These are phyloP conservation scores for Magallana ariakensis DNA, from an alignment of 1,140 invertebrate species.

Conservation along the genomic window DNA sequence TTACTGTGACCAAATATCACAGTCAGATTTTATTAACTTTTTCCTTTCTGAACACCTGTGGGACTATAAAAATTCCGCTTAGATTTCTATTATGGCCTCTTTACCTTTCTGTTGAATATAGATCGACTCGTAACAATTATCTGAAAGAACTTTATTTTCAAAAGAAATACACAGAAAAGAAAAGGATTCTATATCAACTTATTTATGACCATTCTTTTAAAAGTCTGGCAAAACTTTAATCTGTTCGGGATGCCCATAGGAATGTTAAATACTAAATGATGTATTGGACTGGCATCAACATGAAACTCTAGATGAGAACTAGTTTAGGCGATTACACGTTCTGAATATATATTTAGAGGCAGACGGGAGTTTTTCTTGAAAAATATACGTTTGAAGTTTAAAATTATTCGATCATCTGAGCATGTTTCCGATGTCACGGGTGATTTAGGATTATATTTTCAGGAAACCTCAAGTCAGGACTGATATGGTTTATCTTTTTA, in stretches of 20 bases:
- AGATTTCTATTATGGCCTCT: neutral
- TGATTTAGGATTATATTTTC: neutral
- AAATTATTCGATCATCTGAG: slow-evolving; percentile 12
- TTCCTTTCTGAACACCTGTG: slow-evolving; percentile 29
- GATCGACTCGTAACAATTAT: neutral
- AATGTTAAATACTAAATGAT: slow-evolving; percentile 33
- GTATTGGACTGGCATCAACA: neutral
- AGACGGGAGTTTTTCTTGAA: neutral
- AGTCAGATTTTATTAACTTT: neutral
- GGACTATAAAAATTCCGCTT: slow-evolving; percentile 20
- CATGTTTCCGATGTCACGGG: slow-evolving; percentile 11
- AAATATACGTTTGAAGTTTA: slow-evolving; percentile 30
- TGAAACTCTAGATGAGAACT: slow-evolving; percentile 1
- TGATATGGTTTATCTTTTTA: neutral
- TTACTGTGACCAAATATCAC: neutral
- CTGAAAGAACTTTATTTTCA: neutral
- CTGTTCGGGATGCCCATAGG: slow-evolving; percentile 12
- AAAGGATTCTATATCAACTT: slow-evolving; percentile 32
- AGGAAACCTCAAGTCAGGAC: neutral
- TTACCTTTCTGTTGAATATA: neutral
- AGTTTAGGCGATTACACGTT: slow-evolving; percentile 24
- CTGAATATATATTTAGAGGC: slow-evolving; percentile 2
- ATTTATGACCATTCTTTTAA: slow-evolving; percentile 28
- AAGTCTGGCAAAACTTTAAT: slow-evolving; percentile 32
- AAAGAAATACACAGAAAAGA: slow-evolving; percentile 28